Evolutionary conservation across 2,888 invertebrate species (phyloP).

Genomic region (Crepidodera aurea): DNA sequence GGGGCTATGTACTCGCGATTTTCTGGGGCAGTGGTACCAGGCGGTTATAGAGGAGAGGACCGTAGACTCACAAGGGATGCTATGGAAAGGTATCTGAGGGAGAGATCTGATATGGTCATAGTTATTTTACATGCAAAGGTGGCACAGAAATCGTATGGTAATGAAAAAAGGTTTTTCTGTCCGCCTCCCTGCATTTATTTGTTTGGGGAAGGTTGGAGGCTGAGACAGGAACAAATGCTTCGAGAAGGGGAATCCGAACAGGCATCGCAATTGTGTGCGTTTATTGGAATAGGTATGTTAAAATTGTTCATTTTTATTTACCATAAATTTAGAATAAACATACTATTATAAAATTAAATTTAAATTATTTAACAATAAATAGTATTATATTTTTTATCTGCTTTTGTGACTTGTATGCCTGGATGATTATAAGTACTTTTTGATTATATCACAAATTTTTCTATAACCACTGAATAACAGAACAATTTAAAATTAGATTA

Average conservation of each 20-base stretch:
- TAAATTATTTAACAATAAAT: too few species aligned
- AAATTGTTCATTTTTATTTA: too few species aligned
- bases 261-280: slow-evolving; percentile 95
- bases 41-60: slow-evolving; percentile 78
- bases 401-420: too few species aligned
- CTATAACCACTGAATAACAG: too few species aligned
- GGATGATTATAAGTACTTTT: too few species aligned
- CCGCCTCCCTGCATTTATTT: slow-evolving; percentile 99
- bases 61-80: slow-evolving; percentile 87
- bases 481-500: too few species aligned
- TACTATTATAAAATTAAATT: too few species aligned
- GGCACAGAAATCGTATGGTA: slow-evolving; percentile 99
- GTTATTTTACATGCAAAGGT: slow-evolving; percentile 99
- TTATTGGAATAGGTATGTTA: slow-evolving; percentile 85
- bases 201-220: slow-evolving; percentile 97
- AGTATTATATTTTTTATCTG: too few species aligned
- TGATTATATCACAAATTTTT: too few species aligned
- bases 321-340: too few species aligned
- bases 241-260: slow-evolving; percentile 90
- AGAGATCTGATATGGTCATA: slow-evolving; percentile 94
- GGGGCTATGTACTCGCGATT: slow-evolving; percentile 67
- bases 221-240: slow-evolving; percentile 92
- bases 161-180: slow-evolving; percentile 99
- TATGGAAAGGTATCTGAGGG: slow-evolving; percentile 95
- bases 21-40: slow-evolving; percentile 71